phyloP scores from a whole-genome alignment of 1,140 invertebrate species.

The Tetramorium simillimum region DNA sequence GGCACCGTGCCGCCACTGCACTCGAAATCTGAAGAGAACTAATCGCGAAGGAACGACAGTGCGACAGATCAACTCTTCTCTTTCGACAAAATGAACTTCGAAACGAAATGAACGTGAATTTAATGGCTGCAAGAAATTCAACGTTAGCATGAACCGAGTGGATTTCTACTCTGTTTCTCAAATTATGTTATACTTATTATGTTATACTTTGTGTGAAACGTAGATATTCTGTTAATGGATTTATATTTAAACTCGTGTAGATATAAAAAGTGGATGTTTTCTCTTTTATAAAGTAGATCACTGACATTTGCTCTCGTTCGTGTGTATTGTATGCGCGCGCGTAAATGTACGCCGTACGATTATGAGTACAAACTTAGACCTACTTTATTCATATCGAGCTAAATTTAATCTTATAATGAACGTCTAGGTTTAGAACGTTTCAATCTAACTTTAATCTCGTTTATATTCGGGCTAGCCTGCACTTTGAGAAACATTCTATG shows the following conservation, averaged over 20 bases:
- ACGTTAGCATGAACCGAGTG: neutral
- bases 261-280: neutral
- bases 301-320: neutral
- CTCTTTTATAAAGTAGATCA: neutral
- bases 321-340: neutral
- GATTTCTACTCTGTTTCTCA: neutral
- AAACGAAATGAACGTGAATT: neutral
- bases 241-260: conserved; percentile 33
- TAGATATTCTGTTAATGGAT: neutral
- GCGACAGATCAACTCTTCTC: conserved; percentile 13
- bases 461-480: neutral
- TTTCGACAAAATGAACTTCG: neutral
- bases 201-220: neutral
- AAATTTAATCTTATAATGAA: conserved; percentile 30
- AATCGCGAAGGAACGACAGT: conserved; percentile 17
- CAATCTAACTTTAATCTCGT: conserved; percentile 2
- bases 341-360: neutral
- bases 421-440: neutral
- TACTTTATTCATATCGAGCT: conserved; percentile 13
- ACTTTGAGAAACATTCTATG: neutral
- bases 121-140: neutral
- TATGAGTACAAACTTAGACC: conserved; percentile 14
- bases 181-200: conserved; percentile 7
- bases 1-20: neutral
- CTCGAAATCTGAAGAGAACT: conserved; percentile 40